Base-by-base conservation (phyloP, 1,140 invertebrate genomes). In the Drosophila pachea region DNA sequence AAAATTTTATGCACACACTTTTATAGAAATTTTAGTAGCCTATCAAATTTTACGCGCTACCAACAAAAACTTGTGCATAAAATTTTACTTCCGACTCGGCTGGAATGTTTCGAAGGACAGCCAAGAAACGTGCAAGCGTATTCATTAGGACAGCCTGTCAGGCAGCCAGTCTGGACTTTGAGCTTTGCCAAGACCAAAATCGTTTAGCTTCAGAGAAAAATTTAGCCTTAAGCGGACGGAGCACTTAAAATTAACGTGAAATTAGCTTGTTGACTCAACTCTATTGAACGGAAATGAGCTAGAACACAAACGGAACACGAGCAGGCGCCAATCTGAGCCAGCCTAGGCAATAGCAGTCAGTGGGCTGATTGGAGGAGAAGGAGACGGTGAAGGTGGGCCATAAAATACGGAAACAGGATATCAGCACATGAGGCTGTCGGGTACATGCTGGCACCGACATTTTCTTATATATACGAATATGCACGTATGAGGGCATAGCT, bases 11-110 rank as follows among this genome's bases (percentile, higher is more conserved):
- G 66, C 66, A 78, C 71, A 83, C 66, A 73, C 73, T 84, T 70
- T 73, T 72, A 83, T 83, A 78, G 79, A 83, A 83, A 84, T 84
- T 83, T 83, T 84, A 84, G 79, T 78, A 84, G 79, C 71, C 60
- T 74, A 83, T 83, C 75, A 83, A 83, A 84, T 78, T 83, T 84
- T 73, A 83, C 77, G 77, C 70, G 75, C 72, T 68, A 61, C 71
- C 65, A 74, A 82, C 62, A 52, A 81, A 76, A 81, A 76, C 70
- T 81, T 82, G 74, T 81, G 73, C 76, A 78, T 84, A 76, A 70
- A 78, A 83, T 73, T 78, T 78, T 59, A 76, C 73, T 78, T 78
- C 36, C 65, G 33, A 22, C 22, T 22, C 22, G 22, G 22, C 22
- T 22, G 22, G 22, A 45, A 40, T 31, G 33, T 22, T 22, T 22